These are phyloP conservation scores for Struthidea cinerea DNA, from an alignment of 2,113 vertebrate genomes.

Conservation along the genomic window DNA sequence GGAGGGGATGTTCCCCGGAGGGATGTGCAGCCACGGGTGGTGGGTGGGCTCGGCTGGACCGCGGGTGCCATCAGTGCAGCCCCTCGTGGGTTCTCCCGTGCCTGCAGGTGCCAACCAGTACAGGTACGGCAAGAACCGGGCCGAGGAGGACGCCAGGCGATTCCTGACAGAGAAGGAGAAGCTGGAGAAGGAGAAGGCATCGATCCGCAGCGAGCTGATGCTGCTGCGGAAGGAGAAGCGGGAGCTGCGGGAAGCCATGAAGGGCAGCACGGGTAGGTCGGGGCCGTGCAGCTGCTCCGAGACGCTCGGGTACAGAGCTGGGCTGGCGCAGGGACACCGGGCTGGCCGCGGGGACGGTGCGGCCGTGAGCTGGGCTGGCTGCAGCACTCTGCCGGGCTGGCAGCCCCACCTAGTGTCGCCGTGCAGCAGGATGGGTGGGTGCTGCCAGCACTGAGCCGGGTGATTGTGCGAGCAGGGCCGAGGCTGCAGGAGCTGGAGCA, in stretches of 20 bases:
- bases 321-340: background rate
- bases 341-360: background rate
- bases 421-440: background rate
- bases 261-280: constrained; percentile 77
- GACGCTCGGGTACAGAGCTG: accelerated
- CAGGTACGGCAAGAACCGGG: constrained; percentile 93
- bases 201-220: constrained; percentile 79
- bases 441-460: background rate
- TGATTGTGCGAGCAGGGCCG: constrained; percentile 63
- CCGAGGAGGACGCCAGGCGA: constrained; percentile 89
- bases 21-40: accelerated
- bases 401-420: constrained; percentile 39
- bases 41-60: background rate
- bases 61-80: accelerated
- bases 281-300: accelerated
- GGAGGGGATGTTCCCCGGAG: background rate
- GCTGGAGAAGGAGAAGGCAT: constrained; percentile 86
- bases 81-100: background rate
- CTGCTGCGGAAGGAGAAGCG: constrained; percentile 85
- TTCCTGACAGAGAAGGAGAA: constrained; percentile 89
- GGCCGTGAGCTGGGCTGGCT: background rate
- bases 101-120: constrained; percentile 88
- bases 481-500: constrained; percentile 78
- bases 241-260: constrained; percentile 84
- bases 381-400: background rate